Percentiles rank a stretch among this genome's conserved stretches.
phyloP scores from a whole-genome alignment of 2,797 vertebrate species.

The Saguinus oedipus region DNA sequence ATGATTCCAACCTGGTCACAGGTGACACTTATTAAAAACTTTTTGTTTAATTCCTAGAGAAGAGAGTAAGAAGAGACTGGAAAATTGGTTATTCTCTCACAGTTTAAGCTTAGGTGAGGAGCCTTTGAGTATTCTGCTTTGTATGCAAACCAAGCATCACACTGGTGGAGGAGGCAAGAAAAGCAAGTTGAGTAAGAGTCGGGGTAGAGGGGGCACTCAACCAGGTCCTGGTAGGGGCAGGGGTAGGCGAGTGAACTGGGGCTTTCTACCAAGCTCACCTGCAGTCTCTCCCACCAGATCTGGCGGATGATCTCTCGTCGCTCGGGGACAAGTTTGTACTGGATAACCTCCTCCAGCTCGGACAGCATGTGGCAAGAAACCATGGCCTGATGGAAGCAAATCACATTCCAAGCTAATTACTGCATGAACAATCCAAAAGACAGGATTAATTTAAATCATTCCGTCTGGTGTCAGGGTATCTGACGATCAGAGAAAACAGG shows the following conservation, averaged over 20 bases:
- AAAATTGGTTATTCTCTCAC: not conserved
- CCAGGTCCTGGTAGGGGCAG: not conserved
- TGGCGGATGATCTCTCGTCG: constrained; percentile 98
- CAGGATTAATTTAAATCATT: constrained; percentile 46
- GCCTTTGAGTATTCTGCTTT: not conserved
- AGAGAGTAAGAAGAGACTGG: not conserved
- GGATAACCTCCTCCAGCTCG: constrained; percentile 98
- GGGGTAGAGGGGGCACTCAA: not conserved
- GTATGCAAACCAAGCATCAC: not conserved
- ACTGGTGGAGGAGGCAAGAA: not conserved
- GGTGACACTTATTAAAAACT: not conserved
- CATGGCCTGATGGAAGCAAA: constrained; percentile 92
- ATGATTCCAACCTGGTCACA: not conserved
- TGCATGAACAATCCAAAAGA: constrained; percentile 38
- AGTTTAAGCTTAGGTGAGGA: not conserved
- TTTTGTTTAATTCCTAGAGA: not conserved
- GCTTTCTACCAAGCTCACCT: constrained; percentile 86
- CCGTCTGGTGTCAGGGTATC: constrained; percentile 33
- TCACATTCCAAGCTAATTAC: constrained; percentile 83
- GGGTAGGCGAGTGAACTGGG: not conserved
- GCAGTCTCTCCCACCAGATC: constrained; percentile 99
- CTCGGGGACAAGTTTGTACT: constrained; percentile 98
- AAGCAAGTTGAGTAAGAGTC: fast-evolving
- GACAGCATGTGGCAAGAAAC: constrained; percentile 99
- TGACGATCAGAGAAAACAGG: constrained; percentile 9